Evolutionary conservation across 1,140 invertebrate genomes (phyloP), one percentile per base, ranked within the genome.

Genomic region (Spodoptera litura): DNA sequence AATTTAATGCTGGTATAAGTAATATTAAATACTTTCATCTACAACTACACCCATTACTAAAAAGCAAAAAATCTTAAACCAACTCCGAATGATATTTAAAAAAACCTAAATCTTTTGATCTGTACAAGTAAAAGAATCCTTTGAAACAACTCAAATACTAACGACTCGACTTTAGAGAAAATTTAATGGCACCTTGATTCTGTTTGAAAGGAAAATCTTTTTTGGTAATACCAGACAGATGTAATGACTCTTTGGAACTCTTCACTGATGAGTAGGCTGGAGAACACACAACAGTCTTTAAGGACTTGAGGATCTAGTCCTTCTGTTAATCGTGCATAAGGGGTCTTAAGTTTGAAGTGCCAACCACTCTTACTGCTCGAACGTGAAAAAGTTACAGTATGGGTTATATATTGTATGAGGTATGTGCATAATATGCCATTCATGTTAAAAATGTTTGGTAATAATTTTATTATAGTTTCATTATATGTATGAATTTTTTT

Each of bases 241-340:
- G 66, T 70, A 70, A 70, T 53, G 49, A 11, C 56, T 73, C 55
- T 20, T 59, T 49, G 15, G 15, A 73, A 61, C 35, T 62, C 20
- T 20, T 62, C 56, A 51, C 62, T 59, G n/a, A 13, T 25, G 35
- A 75, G 59, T 61, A 52, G 38, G 44, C 38, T 76, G 51, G 53
- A 76, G 61, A 56, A 66, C 35, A 66, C 72, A 75, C 31, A 44
- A 44, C 31, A 56, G 61, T 56, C 15, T 56, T 15, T 53, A 38
- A 66, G 61, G 49, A 55, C 10, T 61, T 20, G 38, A 64, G 9
- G 66, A 56, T 53, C n/a, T 51, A 66, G 58, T 56, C 44, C 59
- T 64, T 53, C 38, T 53, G 9, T 75, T 75, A 76, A 76, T 66
- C 61, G 61, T 51, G 38, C n/a, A 20, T 66, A 66, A 76, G 61